Evolutionary conservation across 2,888 invertebrate genomes (phyloP), one percentile per base, ranked within the genome.

Genomic region (Nemoura dubitans): DNA sequence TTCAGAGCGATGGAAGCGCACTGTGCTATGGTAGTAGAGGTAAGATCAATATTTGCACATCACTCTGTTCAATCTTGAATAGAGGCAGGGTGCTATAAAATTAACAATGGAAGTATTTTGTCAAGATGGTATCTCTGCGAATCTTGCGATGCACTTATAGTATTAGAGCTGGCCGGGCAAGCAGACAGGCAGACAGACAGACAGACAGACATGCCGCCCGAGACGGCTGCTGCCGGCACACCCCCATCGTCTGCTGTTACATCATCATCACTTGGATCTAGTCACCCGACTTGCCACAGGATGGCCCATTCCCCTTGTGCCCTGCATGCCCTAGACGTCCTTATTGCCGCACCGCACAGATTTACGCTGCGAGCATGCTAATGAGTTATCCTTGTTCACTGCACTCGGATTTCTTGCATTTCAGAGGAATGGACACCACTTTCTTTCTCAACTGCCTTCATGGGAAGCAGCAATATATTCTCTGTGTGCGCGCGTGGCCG

Each of bases 51-150:
- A 59, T 59, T 59, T 59, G 59, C 59, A 16, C 59, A 59, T 59
- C 59, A 59, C 59, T 59, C 59, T 59, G 21, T 21, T 59, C 59
- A 59, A 59, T 59, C 59, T 21, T 2, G 59, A 59, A 59, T 59
- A 14, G 27, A 78, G 78, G 78, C 25, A 78, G 59, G 83, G n/a
- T 36, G n/a, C 43, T 42, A 83, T 26, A 16, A 81, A 82, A 29
- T 28, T 36, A 30, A 83, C 83, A 42, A 42, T 36, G 43, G 83
- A 43, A 43, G 43, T 26, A 83, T 83, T 83, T 83, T 83, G 43
- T 83, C 83, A 21, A 59, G 59, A 59, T 59, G 16, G 14, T 59
- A 59, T 59, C 59, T 59, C 59, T 3, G 16, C 59, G 59, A 59
- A 59, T 59, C 59, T 59, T 59, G 59, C 14, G 59, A 59, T 59